Evolutionary conservation across 2,888 invertebrate genomes (phyloP).

Genomic region (Pseudococcus longispinus): DNA sequence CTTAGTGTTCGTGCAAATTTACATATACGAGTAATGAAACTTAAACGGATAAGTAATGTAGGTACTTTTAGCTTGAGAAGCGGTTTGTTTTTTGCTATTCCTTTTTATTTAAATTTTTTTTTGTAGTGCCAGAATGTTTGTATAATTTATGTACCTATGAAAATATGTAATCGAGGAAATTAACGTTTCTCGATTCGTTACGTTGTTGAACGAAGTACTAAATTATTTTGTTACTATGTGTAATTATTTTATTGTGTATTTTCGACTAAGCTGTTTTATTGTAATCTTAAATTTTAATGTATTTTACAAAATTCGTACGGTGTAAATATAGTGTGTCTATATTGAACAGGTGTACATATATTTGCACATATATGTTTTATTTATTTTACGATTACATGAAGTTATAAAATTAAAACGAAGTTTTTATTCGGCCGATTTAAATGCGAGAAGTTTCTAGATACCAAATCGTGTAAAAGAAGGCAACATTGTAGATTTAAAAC

Average conservation of each 20-base stretch:
- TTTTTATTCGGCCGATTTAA: neutral
- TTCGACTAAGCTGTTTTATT: neutral
- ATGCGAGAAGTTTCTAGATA: too few species aligned
- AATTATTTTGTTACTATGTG: constrained; percentile 10
- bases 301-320: neutral
- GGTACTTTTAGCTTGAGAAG: neutral
- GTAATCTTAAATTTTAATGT: neutral
- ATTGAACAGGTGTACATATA: neutral
- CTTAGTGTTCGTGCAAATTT: too few species aligned
- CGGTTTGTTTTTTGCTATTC: neutral
- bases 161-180: neutral
- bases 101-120: neutral
- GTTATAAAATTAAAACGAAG: neutral
- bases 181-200: neutral
- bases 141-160: neutral
- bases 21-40: too few species aligned
- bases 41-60: neutral
- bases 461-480: too few species aligned
- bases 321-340: neutral
- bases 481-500: too few species aligned
- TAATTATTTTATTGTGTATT: neutral
- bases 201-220: neutral
- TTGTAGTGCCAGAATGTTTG: neutral
- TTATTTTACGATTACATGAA: neutral
- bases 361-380: constrained; percentile 9